Percentiles rank a stretch among this genome's conserved stretches.
Evolutionary conservation across 2,797 vertebrate genomes (phyloP).

Genomic region (Channa striata): DNA sequence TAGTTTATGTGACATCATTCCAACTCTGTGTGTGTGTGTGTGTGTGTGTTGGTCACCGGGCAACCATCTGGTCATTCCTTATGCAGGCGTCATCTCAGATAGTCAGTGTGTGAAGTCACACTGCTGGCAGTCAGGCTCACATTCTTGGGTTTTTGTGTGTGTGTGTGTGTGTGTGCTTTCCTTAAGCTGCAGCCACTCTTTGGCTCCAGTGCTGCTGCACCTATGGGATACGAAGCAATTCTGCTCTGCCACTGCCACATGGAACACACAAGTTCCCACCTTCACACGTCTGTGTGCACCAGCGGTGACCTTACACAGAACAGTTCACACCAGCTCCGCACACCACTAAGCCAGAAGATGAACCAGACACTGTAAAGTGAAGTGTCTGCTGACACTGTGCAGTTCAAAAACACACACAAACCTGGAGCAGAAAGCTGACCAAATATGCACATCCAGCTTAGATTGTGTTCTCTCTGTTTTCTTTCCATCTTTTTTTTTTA

Average conservation of each 20-base stretch:
- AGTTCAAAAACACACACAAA: slow-evolving; percentile 6
- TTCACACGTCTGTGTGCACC: slow-evolving; percentile 22
- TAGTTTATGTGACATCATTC: slow-evolving; percentile 53
- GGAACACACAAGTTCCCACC: slow-evolving; percentile 36
- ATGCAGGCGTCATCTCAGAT: slow-evolving; percentile 76
- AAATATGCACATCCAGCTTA: neutral
- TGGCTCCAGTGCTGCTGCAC: slow-evolving; percentile 38
- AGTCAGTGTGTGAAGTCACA: slow-evolving; percentile 80
- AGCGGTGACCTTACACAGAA: slow-evolving; percentile 5
- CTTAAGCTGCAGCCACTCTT: slow-evolving; percentile 16
- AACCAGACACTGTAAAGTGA: slow-evolving; percentile 1
- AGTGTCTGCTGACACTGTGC: neutral
- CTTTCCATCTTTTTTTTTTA: slow-evolving; percentile 7
- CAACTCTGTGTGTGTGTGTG: slow-evolving; percentile 48
- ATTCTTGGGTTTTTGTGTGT: slow-evolving; percentile 47
- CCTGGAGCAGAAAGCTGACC: neutral
- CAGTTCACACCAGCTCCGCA: slow-evolving; percentile 28
- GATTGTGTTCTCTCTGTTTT: neutral
- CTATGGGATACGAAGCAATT: slow-evolving; percentile 35
- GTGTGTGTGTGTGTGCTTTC: slow-evolving; percentile 12
- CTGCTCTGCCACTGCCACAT: slow-evolving; percentile 16
- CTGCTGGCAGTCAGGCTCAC: slow-evolving; percentile 65
- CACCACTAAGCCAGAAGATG: slow-evolving; percentile 11
- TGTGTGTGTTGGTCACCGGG: slow-evolving; percentile 68
- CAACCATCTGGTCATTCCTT: slow-evolving; percentile 75